phyloP scores from a whole-genome alignment of 2,888 invertebrate species.

The Thyatira batis region DNA sequence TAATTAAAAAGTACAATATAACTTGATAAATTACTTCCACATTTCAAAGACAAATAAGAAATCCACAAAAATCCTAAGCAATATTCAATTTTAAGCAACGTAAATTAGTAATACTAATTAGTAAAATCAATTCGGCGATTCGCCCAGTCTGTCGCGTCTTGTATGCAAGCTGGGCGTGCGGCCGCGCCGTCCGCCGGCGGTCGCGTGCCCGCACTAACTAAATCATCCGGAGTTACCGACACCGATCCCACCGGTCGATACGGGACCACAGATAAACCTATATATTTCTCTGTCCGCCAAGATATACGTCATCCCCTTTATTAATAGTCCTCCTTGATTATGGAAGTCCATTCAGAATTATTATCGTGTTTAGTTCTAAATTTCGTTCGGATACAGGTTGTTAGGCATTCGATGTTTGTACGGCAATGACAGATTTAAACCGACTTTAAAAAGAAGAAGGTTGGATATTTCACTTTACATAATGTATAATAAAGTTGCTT shows the following conservation, averaged over 20 bases:
- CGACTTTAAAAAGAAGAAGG: no score
- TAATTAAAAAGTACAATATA: no score
- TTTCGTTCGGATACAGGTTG: background rate
- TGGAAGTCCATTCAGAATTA: background rate
- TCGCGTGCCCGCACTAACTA: constrained; percentile 20
- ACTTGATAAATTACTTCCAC: no score
- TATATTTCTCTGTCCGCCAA: background rate
- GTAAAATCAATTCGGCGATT: background rate
- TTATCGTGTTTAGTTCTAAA: background rate
- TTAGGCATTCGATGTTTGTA: no score
- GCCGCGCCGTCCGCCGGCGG: background rate
- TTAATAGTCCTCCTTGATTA: background rate
- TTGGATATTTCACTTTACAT: no score
- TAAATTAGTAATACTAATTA: no score
- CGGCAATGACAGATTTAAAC: no score
- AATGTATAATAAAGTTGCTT: no score
- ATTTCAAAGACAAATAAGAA: no score
- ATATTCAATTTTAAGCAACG: no score
- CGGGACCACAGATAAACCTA: constrained; percentile 6
- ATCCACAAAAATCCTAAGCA: no score
- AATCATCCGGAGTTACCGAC: constrained; percentile 16
- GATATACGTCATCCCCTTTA: constrained; percentile 1
- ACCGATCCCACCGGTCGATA: constrained; percentile 9
- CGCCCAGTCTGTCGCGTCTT: background rate
- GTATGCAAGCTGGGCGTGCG: background rate